These are phyloP conservation scores for Tetragnatha montana DNA, from an alignment of 2,888 invertebrate genomes.

Conservation along the genomic window DNA sequence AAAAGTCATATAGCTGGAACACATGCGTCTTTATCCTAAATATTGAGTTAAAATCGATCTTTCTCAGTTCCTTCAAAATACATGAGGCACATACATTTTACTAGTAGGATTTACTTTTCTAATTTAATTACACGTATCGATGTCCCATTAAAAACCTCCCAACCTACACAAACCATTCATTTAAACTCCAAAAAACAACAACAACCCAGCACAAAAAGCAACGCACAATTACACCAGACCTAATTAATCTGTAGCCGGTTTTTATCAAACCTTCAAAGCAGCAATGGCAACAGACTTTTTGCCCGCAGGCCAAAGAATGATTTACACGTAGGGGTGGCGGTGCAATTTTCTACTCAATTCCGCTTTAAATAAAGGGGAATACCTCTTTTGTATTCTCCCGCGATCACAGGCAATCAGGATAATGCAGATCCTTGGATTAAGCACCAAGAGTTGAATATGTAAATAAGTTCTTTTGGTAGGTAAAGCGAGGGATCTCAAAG, in stretches of 20 bases:
- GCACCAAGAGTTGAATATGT: constrained; percentile 50
- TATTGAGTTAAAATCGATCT: too few relatives aligned
- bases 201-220: too few relatives aligned
- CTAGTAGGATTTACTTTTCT: too few relatives aligned
- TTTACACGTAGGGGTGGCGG: not conserved
- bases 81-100: too few relatives aligned
- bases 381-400: constrained; percentile 31
- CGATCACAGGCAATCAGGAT: constrained; percentile 57
- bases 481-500: constrained; percentile 9
- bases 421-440: constrained; percentile 60
- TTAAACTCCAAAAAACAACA: too few relatives aligned
- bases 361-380: constrained; percentile 23
- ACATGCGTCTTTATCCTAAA: too few relatives aligned
- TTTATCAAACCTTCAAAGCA: not conserved
- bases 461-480: constrained; percentile 63
- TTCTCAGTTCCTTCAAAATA: too few relatives aligned
- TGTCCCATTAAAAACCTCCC: too few relatives aligned
- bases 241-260: not conserved
- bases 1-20: too few relatives aligned
- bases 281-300: not conserved
- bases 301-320: not conserved
- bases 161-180: too few relatives aligned
- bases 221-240: too few relatives aligned
- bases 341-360: constrained; percentile 14
- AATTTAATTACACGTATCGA: too few relatives aligned